Evolutionary conservation across 2,797 vertebrate species (phyloP).

Genomic region (Pipistrellus pygmaeus): DNA sequence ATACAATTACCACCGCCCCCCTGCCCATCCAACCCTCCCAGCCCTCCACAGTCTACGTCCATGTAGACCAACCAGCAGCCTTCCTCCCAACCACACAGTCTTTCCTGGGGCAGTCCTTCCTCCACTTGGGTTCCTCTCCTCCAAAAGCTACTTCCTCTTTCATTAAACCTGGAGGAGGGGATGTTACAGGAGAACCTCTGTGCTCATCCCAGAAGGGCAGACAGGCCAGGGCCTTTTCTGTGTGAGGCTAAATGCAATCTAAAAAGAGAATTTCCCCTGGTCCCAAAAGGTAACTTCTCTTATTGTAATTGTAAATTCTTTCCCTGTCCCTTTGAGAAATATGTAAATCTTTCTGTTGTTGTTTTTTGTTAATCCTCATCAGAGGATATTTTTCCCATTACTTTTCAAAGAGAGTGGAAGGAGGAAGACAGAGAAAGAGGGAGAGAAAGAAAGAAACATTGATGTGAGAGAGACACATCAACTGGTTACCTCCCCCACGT

Average conservation of each 20-base stretch:
- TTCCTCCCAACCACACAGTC: not conserved
- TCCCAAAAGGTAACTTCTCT: not conserved
- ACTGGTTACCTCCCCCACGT: too few relatives aligned
- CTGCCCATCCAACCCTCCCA: not conserved
- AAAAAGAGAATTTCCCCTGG: not conserved
- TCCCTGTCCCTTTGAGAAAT: conserved; percentile 8
- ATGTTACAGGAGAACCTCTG: not conserved
- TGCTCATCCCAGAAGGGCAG: not conserved
- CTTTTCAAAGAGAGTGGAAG: too few relatives aligned
- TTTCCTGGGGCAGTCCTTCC: not conserved
- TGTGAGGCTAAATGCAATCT: not conserved
- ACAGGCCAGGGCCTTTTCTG: not conserved
- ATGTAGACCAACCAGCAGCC: not conserved
- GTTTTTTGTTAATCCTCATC: too few relatives aligned
- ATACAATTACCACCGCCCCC: not conserved
- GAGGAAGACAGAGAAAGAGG: too few relatives aligned
- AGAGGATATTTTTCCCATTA: too few relatives aligned
- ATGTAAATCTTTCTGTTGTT: not conserved
- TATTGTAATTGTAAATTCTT: not conserved
- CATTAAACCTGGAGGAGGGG: not conserved
- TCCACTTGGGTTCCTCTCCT: not conserved
- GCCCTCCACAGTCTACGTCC: not conserved
- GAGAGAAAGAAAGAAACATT: too few relatives aligned
- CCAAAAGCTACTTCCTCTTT: not conserved
- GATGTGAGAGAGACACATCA: too few relatives aligned